Evolutionary conservation across 2,888 invertebrate species (phyloP).

Genomic region (Pollenia labialis): DNA sequence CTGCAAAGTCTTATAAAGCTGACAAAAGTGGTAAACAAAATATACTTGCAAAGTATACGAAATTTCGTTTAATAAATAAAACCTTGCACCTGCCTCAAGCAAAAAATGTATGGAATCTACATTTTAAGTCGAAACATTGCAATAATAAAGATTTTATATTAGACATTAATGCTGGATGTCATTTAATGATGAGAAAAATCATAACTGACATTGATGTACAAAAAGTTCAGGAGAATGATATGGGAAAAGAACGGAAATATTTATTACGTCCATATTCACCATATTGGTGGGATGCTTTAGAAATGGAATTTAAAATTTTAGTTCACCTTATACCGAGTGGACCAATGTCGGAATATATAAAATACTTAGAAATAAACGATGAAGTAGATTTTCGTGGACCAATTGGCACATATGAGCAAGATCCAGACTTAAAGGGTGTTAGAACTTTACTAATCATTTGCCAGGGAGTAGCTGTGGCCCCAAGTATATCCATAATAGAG

Average conservation of each 20-base stretch:
- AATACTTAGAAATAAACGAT: conserved; percentile 84
- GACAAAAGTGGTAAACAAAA: conserved; percentile 76
- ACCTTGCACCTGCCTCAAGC: conserved; percentile 56
- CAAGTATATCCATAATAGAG: conserved; percentile 87
- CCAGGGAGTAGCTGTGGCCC: conserved; percentile 91
- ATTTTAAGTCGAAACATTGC: conserved; percentile 75
- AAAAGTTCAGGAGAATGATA: background rate
- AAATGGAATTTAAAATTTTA: conserved; percentile 86
- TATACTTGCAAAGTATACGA: conserved; percentile 76
- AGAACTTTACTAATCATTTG: conserved; percentile 85
- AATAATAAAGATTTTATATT: conserved; percentile 75
- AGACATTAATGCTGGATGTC: conserved; percentile 80
- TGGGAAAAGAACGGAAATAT: conserved; percentile 60
- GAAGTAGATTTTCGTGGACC: conserved; percentile 89
- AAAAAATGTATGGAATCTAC: conserved; percentile 77
- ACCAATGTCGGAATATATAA: conserved; percentile 86
- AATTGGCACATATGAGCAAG: conserved; percentile 83
- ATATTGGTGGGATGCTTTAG: conserved; percentile 78
- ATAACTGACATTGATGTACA: conserved; percentile 4
- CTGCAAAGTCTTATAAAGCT: conserved; percentile 40
- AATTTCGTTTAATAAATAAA: conserved; percentile 74
- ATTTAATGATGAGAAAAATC: conserved; percentile 78
- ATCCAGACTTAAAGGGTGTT: conserved; percentile 52
- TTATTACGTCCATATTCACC: conserved; percentile 82
- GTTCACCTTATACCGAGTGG: conserved; percentile 87